Evolutionary conservation across 2,113 vertebrate species (phyloP).

Genomic region (Clarias magur): DNA sequence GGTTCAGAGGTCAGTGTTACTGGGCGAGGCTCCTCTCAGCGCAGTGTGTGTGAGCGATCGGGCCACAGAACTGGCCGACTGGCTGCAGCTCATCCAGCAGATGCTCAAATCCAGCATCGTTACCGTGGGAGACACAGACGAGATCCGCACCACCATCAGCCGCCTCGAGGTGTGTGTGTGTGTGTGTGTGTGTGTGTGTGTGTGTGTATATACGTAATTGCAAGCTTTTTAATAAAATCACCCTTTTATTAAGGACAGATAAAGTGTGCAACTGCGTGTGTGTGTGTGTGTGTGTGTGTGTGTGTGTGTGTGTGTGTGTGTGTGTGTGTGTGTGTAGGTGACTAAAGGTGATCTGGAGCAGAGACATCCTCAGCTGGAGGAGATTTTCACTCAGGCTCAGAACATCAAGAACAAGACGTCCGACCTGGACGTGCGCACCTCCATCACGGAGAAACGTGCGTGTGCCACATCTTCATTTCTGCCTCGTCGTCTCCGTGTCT

Average conservation of each 20-base stretch:
- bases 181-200: slow-evolving; percentile 36
- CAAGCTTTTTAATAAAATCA: not conserved
- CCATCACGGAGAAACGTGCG: slow-evolving; percentile 92
- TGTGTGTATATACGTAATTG: slow-evolving; percentile 3
- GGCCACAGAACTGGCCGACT: slow-evolving; percentile 89
- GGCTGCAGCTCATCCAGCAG: slow-evolving; percentile 91
- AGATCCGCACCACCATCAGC: slow-evolving; percentile 88
- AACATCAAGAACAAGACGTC: slow-evolving; percentile 98
- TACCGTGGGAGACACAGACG: slow-evolving; percentile 88
- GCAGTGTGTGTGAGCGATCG: slow-evolving; percentile 80
- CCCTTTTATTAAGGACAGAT: not conserved
- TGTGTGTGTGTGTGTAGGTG: slow-evolving; percentile 72
- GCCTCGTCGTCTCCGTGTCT: not conserved
- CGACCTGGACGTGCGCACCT: slow-evolving; percentile 87
- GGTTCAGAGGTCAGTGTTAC: slow-evolving; percentile 69
- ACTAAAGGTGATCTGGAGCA: slow-evolving; percentile 92
- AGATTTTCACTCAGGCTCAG: slow-evolving; percentile 92
- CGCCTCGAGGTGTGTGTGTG: slow-evolving; percentile 83
- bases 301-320: slow-evolving; percentile 35
- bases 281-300: slow-evolving; percentile 35
- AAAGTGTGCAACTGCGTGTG: not conserved
- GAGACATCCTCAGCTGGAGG: slow-evolving; percentile 88
- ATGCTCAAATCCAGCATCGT: slow-evolving; percentile 98
- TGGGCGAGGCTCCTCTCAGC: slow-evolving; percentile 71
- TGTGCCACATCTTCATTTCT: not conserved